phyloP scores from a whole-genome alignment of 2,797 vertebrate genomes.

The Ceyx erithaca region DNA sequence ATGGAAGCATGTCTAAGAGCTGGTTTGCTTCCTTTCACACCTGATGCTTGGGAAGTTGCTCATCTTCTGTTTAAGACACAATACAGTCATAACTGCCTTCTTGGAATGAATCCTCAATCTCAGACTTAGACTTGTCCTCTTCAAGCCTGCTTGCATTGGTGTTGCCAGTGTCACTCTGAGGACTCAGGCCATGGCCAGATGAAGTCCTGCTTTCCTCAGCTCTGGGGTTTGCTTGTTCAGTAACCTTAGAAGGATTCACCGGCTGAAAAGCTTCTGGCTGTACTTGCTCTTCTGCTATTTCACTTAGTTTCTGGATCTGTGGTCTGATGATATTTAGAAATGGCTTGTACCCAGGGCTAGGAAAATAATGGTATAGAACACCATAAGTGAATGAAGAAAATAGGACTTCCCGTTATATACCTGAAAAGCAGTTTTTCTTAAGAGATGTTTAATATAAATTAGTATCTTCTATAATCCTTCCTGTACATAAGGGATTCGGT shows the following conservation, averaged over 20 bases:
- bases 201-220: conserved; percentile 86
- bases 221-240: conserved; percentile 77
- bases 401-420: neutral
- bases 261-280: conserved; percentile 92
- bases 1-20: conserved; percentile 33
- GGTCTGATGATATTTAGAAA: conserved; percentile 94
- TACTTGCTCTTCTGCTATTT: conserved; percentile 85
- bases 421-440: neutral
- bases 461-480: neutral
- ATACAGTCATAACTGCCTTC: conserved; percentile 92
- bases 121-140: conserved; percentile 80
- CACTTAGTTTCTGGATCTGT: conserved; percentile 90
- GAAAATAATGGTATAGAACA: neutral
- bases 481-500: neutral
- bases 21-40: conserved; percentile 57
- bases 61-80: conserved; percentile 84
- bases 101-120: conserved; percentile 85
- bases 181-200: conserved; percentile 75
- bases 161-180: conserved; percentile 78
- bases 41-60: conserved; percentile 43
- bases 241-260: conserved; percentile 80
- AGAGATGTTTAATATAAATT: neutral
- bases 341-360: conserved; percentile 95
- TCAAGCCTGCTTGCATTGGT: conserved; percentile 70
- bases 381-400: neutral